These are phyloP conservation scores for Lamprologus sp. DNA, from an alignment of 2,113 vertebrate genomes.

Conservation along the genomic window DNA sequence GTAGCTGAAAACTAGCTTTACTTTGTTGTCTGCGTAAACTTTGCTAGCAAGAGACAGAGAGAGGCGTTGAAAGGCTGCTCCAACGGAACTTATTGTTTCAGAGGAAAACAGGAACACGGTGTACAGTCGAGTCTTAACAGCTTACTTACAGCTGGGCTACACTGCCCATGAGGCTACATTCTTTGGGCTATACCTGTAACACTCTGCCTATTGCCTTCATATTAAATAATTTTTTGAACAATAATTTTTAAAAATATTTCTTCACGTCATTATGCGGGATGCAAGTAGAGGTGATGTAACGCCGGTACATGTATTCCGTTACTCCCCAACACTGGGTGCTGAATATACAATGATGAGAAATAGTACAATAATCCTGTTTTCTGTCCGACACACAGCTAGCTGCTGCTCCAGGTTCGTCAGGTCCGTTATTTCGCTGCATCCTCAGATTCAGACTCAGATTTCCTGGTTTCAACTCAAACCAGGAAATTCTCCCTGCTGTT, in stretches of 20 bases:
- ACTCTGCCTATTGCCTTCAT: background rate
- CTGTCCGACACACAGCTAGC: background rate
- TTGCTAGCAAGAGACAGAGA: background rate
- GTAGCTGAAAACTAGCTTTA: rapidly evolving
- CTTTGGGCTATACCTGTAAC: background rate
- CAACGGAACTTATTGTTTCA: rapidly evolving
- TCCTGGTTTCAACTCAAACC: background rate
- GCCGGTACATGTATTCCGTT: background rate
- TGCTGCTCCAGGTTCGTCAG: background rate
- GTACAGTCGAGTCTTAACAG: background rate
- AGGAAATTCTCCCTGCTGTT: background rate
- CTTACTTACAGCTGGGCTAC: background rate
- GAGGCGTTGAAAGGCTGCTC: background rate
- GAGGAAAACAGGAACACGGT: rapidly evolving
- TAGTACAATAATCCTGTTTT: background rate
- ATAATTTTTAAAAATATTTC: background rate
- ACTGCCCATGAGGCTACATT: background rate
- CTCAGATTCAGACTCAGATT: background rate
- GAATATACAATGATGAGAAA: background rate
- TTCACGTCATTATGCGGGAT: rapidly evolving
- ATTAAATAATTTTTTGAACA: background rate
- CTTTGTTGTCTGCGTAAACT: rapidly evolving
- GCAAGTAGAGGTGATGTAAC: background rate
- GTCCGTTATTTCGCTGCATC: background rate
- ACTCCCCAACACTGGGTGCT: background rate